These are phyloP conservation scores for Dolichomitus sp. DNA, from an alignment of 2,888 invertebrate species.

Conservation along the genomic window DNA sequence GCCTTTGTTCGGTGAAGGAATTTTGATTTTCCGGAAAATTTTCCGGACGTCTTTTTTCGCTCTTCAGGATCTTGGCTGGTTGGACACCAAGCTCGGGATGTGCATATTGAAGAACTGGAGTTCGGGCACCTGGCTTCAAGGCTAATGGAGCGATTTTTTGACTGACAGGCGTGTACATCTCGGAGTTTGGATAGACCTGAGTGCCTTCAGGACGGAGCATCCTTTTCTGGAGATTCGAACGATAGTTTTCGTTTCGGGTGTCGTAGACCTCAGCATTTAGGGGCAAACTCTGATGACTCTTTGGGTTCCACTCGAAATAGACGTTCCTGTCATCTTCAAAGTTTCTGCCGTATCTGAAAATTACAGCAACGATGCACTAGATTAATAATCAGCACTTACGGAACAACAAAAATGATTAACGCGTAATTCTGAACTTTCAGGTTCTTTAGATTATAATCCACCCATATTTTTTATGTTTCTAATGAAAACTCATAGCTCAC, in stretches of 20 bases:
- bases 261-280: conserved; percentile 82
- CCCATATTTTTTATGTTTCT: no score
- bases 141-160: conserved; percentile 88
- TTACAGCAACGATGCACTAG: neutral
- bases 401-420: neutral
- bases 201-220: conserved; percentile 90
- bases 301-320: conserved; percentile 82
- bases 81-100: conserved; percentile 93
- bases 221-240: conserved; percentile 89
- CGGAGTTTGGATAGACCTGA: conserved; percentile 89
- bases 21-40: conserved; percentile 77
- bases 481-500: no score
- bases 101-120: conserved; percentile 93
- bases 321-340: conserved; percentile 78
- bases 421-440: neutral
- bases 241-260: conserved; percentile 83
- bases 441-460: neutral
- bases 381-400: neutral
- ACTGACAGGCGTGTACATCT: conserved; percentile 89
- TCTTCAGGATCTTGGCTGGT: conserved; percentile 88
- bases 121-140: conserved; percentile 91
- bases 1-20: conserved; percentile 80
- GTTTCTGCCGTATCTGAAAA: conserved; percentile 78
- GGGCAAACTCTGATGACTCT: conserved; percentile 78
- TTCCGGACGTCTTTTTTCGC: conserved; percentile 79